These are phyloP conservation scores for Acleris laterana DNA, from an alignment of 2,888 invertebrate genomes.

Conservation along the genomic window DNA sequence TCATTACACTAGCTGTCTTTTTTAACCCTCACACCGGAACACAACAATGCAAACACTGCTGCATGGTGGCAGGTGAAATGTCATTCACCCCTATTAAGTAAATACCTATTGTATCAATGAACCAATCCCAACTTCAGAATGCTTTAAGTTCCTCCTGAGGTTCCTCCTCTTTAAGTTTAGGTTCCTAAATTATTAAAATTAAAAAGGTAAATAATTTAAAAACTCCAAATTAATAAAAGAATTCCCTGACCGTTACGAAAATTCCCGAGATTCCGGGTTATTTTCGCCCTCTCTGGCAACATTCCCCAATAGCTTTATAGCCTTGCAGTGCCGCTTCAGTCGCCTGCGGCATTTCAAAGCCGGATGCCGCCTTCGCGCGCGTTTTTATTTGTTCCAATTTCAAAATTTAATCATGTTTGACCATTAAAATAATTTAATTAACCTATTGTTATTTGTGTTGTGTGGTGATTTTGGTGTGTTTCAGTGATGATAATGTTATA, in stretches of 20 bases:
- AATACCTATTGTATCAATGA: no score
- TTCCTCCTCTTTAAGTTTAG: no score
- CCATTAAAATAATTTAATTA: constrained; percentile 6
- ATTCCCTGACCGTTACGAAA: constrained; percentile 3
- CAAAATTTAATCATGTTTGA: constrained; percentile 12
- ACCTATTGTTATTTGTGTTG: neutral
- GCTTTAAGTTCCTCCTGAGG: no score
- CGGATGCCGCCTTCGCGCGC: constrained; percentile 31
- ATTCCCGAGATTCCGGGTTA: constrained; percentile 20
- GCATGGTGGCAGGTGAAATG: no score
- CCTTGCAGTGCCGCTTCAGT: constrained; percentile 56
- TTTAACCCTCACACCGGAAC: no score
- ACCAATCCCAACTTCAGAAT: no score
- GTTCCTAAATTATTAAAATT: no score
- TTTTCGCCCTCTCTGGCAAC: constrained; percentile 41
- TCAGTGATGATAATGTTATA: neutral
- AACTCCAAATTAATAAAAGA: constrained; percentile 14
- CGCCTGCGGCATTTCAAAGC: constrained; percentile 60
- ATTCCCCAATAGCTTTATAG: constrained; percentile 47
- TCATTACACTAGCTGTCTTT: no score
- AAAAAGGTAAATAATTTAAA: constrained; percentile 10
- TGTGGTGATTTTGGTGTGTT: constrained; percentile 5
- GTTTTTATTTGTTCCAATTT: constrained; percentile 13
- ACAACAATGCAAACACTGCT: no score
- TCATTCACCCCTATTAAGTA: no score